phyloP scores from a whole-genome alignment of 2,797 vertebrate species.

The Chrosomus eos region DNA sequence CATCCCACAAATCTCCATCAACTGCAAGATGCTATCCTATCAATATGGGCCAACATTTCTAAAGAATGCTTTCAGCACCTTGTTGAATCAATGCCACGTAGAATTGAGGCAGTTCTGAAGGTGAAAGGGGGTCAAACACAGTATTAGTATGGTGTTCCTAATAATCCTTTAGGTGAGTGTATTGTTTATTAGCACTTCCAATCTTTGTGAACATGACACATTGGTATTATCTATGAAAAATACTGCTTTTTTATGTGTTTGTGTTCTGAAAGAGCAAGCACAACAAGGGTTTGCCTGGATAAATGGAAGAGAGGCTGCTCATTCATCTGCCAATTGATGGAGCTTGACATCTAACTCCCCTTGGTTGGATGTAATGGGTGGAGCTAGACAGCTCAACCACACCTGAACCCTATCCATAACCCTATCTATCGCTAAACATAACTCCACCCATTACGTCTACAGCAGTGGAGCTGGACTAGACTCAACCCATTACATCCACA shows the following conservation, averaged over 20 bases:
- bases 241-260: not conserved
- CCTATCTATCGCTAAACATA: not conserved
- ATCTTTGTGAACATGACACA: not conserved
- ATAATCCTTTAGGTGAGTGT: no score
- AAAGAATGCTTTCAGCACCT: no score
- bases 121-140: no score
- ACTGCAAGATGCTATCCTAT: no score
- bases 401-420: not conserved
- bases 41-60: no score
- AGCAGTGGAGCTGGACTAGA: not conserved
- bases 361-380: not conserved
- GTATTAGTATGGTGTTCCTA: no score
- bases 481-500: not conserved
- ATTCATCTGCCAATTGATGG: not conserved
- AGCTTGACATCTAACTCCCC: not conserved
- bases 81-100: no score
- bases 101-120: no score
- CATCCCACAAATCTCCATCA: no score
- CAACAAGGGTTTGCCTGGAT: not conserved
- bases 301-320: not conserved
- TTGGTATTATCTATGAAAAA: not conserved
- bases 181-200: not conserved
- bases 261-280: not conserved
- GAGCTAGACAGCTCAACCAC: not conserved
- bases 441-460: not conserved